Evolutionary conservation across 2,888 invertebrate species (phyloP), one percentile per base, ranked within the genome.

Genomic region (Coelinius sp.): DNA sequence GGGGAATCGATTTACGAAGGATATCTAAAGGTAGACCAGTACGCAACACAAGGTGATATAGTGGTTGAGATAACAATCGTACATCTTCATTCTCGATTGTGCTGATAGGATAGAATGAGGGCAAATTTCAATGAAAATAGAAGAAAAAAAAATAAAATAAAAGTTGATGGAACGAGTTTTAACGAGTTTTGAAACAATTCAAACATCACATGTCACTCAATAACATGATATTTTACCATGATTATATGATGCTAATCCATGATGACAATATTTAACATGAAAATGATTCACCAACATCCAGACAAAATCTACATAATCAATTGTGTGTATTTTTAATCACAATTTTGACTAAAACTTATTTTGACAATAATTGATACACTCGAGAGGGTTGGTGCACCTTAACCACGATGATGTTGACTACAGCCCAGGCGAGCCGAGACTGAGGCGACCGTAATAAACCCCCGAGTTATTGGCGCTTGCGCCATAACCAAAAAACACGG

Each of bases 351-450:
- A 10, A 35, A 6, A 10, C 2, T 7, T 41, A n/a, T 12, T 41
- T n/a, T n/a, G n/a, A n/a, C 41, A 41, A 12, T 41, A 35, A 7
- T 35, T 10, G 35, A 10, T 35, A 6, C 53, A 4, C 25, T 27
- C n/a, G 53, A 5, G 27, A 6, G 31, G n/a, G 25, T 27, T 59
- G 53, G 38, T 5, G 25, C 14, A 8, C 12, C 53, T 73, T 52
- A 59, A 56, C 76, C 80, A 71, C 74, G 75, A 62, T 71, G 75
- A 80, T 84, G 81, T 80, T 84, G 83, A 83, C 81, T 81, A 81
- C 77, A 82, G 84, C 86, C 85, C 86, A 85, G 86, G 83, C 85
- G 81, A 86, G 83, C 84, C 84, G 84, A 84, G 83, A 86, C 86
- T 86, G 84, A 83, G 77, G 80, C 81, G 75, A 79, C 83, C 80